phyloP scores from a whole-genome alignment of 1,140 invertebrate genomes.

The Brachionus rubens region DNA sequence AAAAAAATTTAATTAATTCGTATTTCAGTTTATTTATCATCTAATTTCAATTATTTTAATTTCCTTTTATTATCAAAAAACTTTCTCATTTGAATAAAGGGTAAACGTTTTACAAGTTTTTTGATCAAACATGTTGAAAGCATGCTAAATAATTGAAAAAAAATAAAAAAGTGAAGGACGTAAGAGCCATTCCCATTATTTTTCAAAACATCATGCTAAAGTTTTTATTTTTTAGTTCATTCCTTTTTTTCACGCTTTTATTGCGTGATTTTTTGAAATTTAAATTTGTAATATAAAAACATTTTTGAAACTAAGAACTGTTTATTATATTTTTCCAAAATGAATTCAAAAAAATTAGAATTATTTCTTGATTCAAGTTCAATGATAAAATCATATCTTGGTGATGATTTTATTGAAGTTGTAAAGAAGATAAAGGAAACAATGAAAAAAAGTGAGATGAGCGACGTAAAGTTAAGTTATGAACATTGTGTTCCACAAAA shows the following conservation, averaged over 20 bases:
- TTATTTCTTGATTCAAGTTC: neutral
- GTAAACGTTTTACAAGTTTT: neutral
- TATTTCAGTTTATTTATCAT: too few relatives aligned
- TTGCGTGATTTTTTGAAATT: too few relatives aligned
- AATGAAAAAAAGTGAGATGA: neutral
- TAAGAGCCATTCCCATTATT: neutral
- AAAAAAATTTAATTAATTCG: too few relatives aligned
- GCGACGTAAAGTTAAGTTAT: neutral
- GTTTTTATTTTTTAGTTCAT: neutral
- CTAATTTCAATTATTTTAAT: slow-evolving; percentile 8
- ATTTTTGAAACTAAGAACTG: neutral
- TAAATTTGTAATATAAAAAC: neutral
- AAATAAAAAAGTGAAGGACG: neutral
- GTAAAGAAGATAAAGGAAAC: neutral
- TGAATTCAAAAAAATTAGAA: neutral
- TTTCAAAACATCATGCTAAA: neutral
- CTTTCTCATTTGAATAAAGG: neutral
- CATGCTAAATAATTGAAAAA: neutral
- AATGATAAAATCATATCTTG: neutral
- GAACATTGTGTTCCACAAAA: neutral
- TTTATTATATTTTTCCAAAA: neutral
- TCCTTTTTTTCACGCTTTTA: too few relatives aligned
- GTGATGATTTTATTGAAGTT: neutral
- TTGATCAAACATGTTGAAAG: neutral
- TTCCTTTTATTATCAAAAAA: neutral